phyloP scores from a whole-genome alignment of 2,797 vertebrate species.

The Avahi laniger region DNA sequence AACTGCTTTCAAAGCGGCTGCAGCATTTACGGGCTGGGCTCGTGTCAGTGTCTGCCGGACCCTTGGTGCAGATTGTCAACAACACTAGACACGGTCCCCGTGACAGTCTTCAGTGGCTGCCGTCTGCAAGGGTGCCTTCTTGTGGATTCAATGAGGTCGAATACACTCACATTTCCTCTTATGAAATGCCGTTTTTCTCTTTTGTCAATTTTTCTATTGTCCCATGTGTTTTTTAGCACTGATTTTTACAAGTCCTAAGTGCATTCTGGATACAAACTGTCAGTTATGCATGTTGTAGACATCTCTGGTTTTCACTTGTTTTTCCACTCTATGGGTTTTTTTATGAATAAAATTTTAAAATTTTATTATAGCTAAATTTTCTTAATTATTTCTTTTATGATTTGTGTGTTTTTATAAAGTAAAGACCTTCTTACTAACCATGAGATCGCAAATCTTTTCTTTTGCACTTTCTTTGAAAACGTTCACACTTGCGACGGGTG shows the following conservation, averaged over 20 bases:
- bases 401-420: neutral
- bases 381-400: neutral
- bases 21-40: rapidly evolving
- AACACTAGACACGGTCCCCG: neutral
- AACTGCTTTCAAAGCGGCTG: neutral
- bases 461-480: neutral
- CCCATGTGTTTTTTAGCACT: neutral
- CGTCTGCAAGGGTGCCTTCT: neutral
- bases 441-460: neutral
- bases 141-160: neutral
- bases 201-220: neutral
- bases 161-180: neutral
- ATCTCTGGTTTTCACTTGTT: neutral
- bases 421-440: neutral
- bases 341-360: neutral
- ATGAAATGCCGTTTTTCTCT: neutral
- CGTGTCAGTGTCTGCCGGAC: rapidly evolving
- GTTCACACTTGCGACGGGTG: neutral
- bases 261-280: neutral
- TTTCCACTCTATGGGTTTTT: neutral
- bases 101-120: neutral
- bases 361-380: neutral
- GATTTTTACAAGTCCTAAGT: neutral
- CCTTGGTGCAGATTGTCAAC: rapidly evolving
- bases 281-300: neutral